These are phyloP conservation scores for Drosophila miranda DNA, from an alignment of 1,140 invertebrate genomes.

Conservation along the genomic window DNA sequence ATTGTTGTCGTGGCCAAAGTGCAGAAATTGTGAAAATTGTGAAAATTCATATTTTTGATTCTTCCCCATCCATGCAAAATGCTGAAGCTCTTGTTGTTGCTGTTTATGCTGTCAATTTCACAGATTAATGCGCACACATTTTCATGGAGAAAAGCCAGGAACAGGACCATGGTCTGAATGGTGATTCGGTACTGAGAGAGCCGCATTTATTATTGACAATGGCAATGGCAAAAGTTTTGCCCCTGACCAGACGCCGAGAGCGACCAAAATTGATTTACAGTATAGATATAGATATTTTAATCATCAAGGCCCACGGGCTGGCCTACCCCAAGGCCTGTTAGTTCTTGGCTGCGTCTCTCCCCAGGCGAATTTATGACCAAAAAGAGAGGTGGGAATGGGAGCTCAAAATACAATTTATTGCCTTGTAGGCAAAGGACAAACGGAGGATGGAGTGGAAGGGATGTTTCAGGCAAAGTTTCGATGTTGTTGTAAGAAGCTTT, in stretches of 20 bases:
- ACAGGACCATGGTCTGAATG: too few relatives aligned
- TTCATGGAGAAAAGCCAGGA: constrained; percentile 46
- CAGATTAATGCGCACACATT: constrained; percentile 71
- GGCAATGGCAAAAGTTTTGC: constrained; percentile 65
- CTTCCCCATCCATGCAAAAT: constrained; percentile 21
- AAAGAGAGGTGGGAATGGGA: constrained; percentile 18
- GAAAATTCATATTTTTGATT: constrained; percentile 70
- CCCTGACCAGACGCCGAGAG: constrained; percentile 14
- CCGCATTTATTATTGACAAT: constrained; percentile 75
- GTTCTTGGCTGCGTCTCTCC: constrained; percentile 33
- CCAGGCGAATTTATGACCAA: constrained; percentile 3
- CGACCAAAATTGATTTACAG: constrained; percentile 72
- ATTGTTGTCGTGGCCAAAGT: constrained; percentile 49
- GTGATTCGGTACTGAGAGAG: constrained; percentile 21
- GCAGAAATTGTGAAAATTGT: constrained; percentile 38
- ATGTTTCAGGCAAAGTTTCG: constrained; percentile 39
- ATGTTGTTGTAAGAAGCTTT: constrained; percentile 44
- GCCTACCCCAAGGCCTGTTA: background rate
- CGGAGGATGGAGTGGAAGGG: constrained; percentile 3
- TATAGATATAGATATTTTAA: constrained; percentile 50
- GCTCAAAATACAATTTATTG: constrained; percentile 28
- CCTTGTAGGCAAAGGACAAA: background rate
- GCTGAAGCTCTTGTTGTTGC: constrained; percentile 1
- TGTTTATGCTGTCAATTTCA: constrained; percentile 67
- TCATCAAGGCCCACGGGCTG: constrained; percentile 35